phyloP scores from a whole-genome alignment of 1,140 invertebrate species.

The Harpegnathos saltator region DNA sequence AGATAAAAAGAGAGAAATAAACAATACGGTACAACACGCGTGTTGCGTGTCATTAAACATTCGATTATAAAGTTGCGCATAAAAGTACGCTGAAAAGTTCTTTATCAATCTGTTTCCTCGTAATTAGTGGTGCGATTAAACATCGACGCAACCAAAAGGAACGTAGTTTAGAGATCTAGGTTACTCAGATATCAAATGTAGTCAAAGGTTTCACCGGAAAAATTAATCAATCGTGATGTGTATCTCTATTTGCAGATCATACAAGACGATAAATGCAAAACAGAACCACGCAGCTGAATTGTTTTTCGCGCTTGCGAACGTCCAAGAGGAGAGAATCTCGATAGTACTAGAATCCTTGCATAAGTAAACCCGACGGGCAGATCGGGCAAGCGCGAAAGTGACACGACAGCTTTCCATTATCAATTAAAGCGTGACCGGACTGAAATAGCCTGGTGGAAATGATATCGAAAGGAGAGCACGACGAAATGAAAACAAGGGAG shows the following conservation, averaged over 20 bases:
- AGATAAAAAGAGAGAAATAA: neutral
- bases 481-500: slow-evolving; percentile 39
- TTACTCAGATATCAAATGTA: neutral
- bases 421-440: slow-evolving; percentile 54
- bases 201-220: neutral
- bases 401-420: slow-evolving; percentile 60
- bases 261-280: neutral
- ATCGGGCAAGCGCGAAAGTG: slow-evolving; percentile 51
- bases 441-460: slow-evolving; percentile 48
- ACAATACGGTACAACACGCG: neutral
- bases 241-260: no score
- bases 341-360: slow-evolving; percentile 40
- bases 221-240: neutral
- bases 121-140: neutral
- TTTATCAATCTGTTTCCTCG: neutral
- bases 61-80: neutral
- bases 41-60: neutral
- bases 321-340: neutral
- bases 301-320: neutral
- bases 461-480: slow-evolving; percentile 48
- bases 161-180: neutral
- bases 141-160: neutral
- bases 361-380: slow-evolving; percentile 35
- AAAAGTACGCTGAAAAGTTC: neutral
- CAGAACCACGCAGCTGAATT: neutral